These are phyloP conservation scores for Eumaeus atala DNA, from an alignment of 1,140 invertebrate genomes.

Conservation along the genomic window DNA sequence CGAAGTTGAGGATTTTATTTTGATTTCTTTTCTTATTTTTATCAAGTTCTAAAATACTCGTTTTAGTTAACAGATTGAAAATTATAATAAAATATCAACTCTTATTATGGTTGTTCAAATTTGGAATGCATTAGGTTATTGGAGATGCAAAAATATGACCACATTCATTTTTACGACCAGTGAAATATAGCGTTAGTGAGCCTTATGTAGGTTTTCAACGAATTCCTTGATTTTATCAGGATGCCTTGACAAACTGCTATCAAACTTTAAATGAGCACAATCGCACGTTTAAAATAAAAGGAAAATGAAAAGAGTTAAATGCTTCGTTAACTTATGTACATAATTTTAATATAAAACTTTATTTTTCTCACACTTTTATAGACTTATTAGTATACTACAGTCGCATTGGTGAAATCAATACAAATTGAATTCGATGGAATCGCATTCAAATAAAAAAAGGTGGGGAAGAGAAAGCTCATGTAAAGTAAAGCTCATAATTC, in stretches of 20 bases:
- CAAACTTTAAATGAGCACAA: not conserved
- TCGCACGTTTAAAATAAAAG: not conserved
- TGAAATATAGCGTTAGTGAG: not conserved
- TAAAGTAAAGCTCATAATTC: too few relatives aligned
- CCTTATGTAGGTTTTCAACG: conserved; percentile 1
- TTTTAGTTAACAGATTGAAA: too few relatives aligned
- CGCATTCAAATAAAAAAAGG: too few relatives aligned
- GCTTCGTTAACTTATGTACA: too few relatives aligned
- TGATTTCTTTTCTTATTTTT: conserved; percentile 25
- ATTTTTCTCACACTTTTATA: too few relatives aligned
- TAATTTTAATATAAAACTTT: too few relatives aligned
- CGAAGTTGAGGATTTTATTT: conserved; percentile 27
- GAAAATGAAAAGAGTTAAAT: not conserved
- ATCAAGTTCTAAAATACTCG: conserved; percentile 11
- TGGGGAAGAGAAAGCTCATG: too few relatives aligned
- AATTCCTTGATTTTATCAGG: conserved; percentile 3
- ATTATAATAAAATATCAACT: too few relatives aligned
- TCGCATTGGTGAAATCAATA: too few relatives aligned
- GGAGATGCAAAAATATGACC: conserved; percentile 1
- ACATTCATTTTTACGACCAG: conserved; percentile 9
- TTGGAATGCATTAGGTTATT: not conserved
- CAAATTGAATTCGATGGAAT: too few relatives aligned
- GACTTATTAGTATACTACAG: too few relatives aligned
- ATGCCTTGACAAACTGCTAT: conserved; percentile 1
- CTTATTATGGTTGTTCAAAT: not conserved